Evolutionary conservation across 2,113 vertebrate species (phyloP).

Genomic region (Mobula hypostoma): DNA sequence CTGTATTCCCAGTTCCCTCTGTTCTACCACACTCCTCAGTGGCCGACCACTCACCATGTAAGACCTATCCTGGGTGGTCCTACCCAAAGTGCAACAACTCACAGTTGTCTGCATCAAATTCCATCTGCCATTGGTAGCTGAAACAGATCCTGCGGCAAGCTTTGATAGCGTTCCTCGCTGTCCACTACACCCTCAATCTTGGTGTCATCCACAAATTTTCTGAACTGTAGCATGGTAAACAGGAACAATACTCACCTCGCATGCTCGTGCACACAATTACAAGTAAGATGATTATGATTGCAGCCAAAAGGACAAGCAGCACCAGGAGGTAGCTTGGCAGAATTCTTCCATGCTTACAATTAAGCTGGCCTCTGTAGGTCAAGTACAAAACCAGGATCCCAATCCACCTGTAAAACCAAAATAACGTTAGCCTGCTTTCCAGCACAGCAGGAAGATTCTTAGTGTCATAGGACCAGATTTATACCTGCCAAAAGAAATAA

Average conservation of each 20-base stretch:
- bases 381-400: constrained; percentile 71
- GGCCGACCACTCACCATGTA: no score
- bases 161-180: no score
- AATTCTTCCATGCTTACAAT: constrained; percentile 63
- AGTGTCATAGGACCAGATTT: background rate
- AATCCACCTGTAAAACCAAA: constrained; percentile 68
- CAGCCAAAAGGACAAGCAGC: constrained; percentile 69
- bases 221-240: background rate
- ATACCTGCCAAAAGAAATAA: background rate
- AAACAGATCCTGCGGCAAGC: no score
- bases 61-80: no score
- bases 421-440: background rate
- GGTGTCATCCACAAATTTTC: no score
- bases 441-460: background rate
- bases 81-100: no score
- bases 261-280: constrained; percentile 81
- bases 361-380: constrained; percentile 64
- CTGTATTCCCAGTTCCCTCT: no score
- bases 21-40: no score
- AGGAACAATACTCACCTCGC: constrained; percentile 63
- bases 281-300: constrained; percentile 69
- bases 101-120: no score
- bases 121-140: no score
- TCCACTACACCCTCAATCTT: no score
- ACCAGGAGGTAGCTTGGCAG: constrained; percentile 78